These are phyloP conservation scores for Himalopsyche kuldschensis DNA, from an alignment of 2,888 invertebrate genomes.

Conservation along the genomic window DNA sequence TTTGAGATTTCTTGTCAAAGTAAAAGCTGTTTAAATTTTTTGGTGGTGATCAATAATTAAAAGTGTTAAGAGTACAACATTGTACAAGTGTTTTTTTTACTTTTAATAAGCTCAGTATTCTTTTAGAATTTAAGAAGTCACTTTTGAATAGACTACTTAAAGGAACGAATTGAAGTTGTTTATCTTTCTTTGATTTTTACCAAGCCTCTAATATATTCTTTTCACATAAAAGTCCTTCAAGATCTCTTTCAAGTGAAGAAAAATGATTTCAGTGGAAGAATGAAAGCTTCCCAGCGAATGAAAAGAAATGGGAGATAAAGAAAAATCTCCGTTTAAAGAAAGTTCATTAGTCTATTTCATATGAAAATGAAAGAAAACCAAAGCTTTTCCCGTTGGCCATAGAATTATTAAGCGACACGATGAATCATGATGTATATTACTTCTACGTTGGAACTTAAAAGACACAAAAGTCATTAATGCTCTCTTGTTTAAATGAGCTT, in stretches of 20 bases:
- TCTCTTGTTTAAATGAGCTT: no score
- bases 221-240: conserved; percentile 15
- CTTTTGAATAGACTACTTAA: not conserved
- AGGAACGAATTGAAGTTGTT: not conserved
- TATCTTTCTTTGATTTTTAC: not conserved
- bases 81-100: not conserved
- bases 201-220: conserved; percentile 15
- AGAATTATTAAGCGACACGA: not conserved
- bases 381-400: not conserved
- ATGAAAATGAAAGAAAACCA: not conserved
- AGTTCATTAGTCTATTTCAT: not conserved
- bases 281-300: not conserved
- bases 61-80: no score
- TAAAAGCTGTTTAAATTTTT: no score
- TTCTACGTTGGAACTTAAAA: no score
- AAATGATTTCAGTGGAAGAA: not conserved
- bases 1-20: no score
- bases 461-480: no score
- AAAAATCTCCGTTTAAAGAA: not conserved
- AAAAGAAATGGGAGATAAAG: not conserved
- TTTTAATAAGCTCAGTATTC: not conserved
- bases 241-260: conserved; percentile 10
- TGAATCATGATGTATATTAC: not conserved
- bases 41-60: no score
- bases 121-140: not conserved